These are phyloP conservation scores for Lasioglossum pauxillum DNA, from an alignment of 2,888 invertebrate genomes.

Conservation along the genomic window DNA sequence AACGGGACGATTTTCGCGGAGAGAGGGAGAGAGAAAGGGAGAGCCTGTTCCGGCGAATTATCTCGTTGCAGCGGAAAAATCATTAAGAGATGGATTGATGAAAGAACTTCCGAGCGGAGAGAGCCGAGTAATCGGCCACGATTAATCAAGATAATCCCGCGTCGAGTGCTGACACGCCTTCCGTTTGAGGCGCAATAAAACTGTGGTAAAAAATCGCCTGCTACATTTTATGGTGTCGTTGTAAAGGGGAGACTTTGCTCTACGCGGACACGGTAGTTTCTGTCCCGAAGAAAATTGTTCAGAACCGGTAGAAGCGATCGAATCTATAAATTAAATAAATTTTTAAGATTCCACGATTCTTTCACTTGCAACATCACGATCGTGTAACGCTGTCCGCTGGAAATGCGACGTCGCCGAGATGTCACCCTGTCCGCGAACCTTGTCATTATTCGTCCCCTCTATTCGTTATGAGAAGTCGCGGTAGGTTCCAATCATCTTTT, in stretches of 20 bases:
- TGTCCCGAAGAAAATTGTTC: neutral
- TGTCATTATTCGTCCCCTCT: constrained; percentile 33
- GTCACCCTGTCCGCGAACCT: constrained; percentile 16
- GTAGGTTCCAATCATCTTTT: constrained; percentile 25
- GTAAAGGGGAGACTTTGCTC: neutral
- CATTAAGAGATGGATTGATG: constrained; percentile 27
- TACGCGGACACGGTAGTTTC: neutral
- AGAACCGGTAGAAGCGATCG: neutral
- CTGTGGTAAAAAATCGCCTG: neutral
- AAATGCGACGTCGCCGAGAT: neutral
- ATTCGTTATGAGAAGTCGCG: neutral
- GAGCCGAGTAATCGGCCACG: constrained; percentile 5
- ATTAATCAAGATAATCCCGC: constrained; percentile 11
- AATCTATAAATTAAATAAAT: neutral
- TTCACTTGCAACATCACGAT: neutral
- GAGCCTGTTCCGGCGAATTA: neutral
- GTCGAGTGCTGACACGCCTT: neutral
- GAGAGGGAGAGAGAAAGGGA: neutral
- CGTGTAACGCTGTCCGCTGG: neutral
- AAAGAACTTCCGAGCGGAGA: constrained; percentile 15
- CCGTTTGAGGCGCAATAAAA: neutral
- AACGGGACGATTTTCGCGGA: neutral
- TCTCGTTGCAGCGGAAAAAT: constrained; percentile 17
- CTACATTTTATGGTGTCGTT: neutral
- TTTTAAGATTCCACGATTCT: neutral